Conservation (phyloP, 2,797 vertebrate species). For the Crenuchus spilurus region DNA sequence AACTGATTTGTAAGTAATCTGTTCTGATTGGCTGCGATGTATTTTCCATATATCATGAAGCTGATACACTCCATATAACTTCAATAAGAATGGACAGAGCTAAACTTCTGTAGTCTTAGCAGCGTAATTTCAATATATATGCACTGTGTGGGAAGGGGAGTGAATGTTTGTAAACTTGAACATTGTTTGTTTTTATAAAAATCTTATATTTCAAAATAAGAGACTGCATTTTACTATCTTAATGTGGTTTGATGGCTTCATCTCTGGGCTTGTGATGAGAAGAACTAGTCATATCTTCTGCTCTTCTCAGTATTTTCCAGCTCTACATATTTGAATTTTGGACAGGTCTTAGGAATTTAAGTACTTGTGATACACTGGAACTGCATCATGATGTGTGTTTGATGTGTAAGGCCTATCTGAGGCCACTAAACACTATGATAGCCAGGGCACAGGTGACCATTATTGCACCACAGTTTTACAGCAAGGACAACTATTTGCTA, state of each 20-base stretch:
- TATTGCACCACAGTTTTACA: neutral
- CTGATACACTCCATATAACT: no score
- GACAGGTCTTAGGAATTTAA: neutral
- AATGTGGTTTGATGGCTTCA: no score
- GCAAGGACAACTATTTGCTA: neutral
- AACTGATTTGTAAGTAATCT: neutral
- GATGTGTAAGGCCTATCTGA: neutral
- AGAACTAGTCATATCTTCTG: neutral
- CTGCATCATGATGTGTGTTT: neutral
- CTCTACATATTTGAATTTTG: neutral
- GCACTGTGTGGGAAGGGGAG: no score
- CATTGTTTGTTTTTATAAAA: no score
- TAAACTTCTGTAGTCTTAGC: neutral
- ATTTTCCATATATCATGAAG: no score
- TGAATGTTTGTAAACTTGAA: no score
- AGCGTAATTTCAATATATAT: no score
- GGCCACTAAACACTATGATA: neutral
- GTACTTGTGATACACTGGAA: neutral
- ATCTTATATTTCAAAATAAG: no score
- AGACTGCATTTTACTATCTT: no score
- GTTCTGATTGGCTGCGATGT: neutral
- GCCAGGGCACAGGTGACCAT: neutral
- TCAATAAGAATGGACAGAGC: neutral
- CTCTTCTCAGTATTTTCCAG: neutral
- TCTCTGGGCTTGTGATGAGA: neutral